These are phyloP conservation scores for Gisinianus flammeolus DNA, from an alignment of 2,888 invertebrate genomes.

Conservation along the genomic window DNA sequence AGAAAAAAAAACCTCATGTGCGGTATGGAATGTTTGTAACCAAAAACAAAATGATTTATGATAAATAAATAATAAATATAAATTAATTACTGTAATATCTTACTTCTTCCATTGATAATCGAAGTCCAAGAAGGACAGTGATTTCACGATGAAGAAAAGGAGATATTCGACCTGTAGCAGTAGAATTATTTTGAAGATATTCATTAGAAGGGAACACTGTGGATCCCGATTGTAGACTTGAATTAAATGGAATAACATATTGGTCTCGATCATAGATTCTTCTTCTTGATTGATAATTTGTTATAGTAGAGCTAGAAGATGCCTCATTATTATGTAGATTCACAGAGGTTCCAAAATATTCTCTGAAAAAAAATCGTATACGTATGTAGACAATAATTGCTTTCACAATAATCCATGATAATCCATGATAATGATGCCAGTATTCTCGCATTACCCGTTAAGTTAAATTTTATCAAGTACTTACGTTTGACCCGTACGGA, in stretches of 20 bases:
- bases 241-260: constrained; percentile 53
- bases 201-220: constrained; percentile 51
- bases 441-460: no score
- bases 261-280: constrained; percentile 56
- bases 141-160: constrained; percentile 90
- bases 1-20: no score
- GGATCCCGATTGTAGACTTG: constrained; percentile 47
- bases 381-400: neutral
- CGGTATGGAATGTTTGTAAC: no score
- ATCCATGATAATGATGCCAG: no score
- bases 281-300: constrained; percentile 54
- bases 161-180: constrained; percentile 79
- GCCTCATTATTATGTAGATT: constrained; percentile 34
- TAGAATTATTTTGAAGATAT: constrained; percentile 67
- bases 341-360: constrained; percentile 46
- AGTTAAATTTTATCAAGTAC: no score
- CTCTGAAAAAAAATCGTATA: constrained; percentile 41
- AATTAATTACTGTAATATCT: neutral
- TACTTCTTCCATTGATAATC: constrained; percentile 56
- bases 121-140: constrained; percentile 69
- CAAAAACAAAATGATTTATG: no score
- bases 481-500: constrained; percentile 32
- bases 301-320: constrained; percentile 30
- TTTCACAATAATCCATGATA: no score
- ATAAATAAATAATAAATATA: constrained; percentile 7